Conservation (phyloP, 2,797 vertebrate genomes). For the Harpagifer antarcticus region DNA sequence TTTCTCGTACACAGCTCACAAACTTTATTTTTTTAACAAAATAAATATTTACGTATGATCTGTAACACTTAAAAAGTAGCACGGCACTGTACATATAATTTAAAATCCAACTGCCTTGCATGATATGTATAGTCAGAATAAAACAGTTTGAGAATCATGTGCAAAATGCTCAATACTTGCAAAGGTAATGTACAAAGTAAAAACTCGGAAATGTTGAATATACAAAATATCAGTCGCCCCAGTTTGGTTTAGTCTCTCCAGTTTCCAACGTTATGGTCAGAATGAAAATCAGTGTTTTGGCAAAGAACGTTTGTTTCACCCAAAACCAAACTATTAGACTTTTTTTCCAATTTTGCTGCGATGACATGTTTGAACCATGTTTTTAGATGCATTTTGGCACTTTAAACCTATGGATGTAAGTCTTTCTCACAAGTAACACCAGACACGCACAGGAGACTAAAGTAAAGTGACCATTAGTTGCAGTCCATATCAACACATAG, state of each 20-base stretch:
- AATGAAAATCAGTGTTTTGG: slow-evolving; percentile 8
- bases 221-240: slow-evolving; percentile 42
- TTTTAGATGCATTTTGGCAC: slow-evolving; percentile 43
- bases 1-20: slow-evolving; percentile 48
- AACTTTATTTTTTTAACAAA: slow-evolving; percentile 82
- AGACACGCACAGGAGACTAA: slow-evolving; percentile 26
- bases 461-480: neutral
- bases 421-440: slow-evolving; percentile 40
- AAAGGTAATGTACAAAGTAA: slow-evolving; percentile 49
- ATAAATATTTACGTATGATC: slow-evolving; percentile 83
- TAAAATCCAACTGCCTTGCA: slow-evolving; percentile 29
- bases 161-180: slow-evolving; percentile 58
- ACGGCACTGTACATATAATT: slow-evolving; percentile 57
- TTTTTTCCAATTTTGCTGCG: neutral
- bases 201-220: slow-evolving; percentile 38
- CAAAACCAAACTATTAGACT: neutral
- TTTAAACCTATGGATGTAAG: slow-evolving; percentile 24
- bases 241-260: slow-evolving; percentile 34
- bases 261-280: neutral
- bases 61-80: slow-evolving; percentile 71
- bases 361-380: slow-evolving; percentile 16
- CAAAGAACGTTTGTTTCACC: slow-evolving; percentile 39
- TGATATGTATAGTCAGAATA: slow-evolving; percentile 33
- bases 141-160: slow-evolving; percentile 47
- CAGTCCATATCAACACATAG: slow-evolving; percentile 15